Base-by-base conservation (phyloP, 2,797 vertebrate species). In the Pterois miles region DNA sequence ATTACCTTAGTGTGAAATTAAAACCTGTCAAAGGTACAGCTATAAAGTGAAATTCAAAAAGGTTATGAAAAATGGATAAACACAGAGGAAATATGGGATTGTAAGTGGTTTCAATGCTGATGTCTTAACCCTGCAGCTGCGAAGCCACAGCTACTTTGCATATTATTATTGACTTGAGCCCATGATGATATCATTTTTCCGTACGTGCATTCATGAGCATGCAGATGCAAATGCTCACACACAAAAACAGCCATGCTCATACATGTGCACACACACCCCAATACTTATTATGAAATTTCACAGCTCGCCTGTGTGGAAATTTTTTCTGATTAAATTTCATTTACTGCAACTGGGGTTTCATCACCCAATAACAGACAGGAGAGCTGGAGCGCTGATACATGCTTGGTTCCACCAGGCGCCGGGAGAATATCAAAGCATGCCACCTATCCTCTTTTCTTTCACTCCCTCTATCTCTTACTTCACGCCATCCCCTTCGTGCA, bases 271-370 rank as follows among this genome's bases (percentile, higher is more conserved):
- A 60, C 78, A 69, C 74, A 78, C 13, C 65, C 57, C 33, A 46
- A 82, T 75, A 75, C 33, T 77, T 86, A 83, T 82, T 85, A 86
- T 77, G 67, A 80, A 77, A 85, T 86, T 80, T 89, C 81, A 89
- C 86, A 84, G 86, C 72, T 87, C 33, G 53, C 29, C 78, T 88
- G 78, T 86, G 87, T 86, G 85, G 74, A 90, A 89, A 81, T 84
- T 81, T 59, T 70, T 80, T 66, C 58, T 86, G 82, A 93, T 93
- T 89, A 87, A 88, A 90, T 91, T 91, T 85, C 65, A 89, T 93
- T 91, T 89, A 85, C 75, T 74, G 71, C 82, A 74, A 88, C 90
- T 88, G 71, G 58, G 70, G 83, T 90, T 94, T 91, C 85, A 90
- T 93, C 89, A 92, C 52, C 82, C 80, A 89, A 66, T 89, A 81